Base-by-base conservation (phyloP, 2,113 vertebrate species). In the Blennius ocellaris region DNA sequence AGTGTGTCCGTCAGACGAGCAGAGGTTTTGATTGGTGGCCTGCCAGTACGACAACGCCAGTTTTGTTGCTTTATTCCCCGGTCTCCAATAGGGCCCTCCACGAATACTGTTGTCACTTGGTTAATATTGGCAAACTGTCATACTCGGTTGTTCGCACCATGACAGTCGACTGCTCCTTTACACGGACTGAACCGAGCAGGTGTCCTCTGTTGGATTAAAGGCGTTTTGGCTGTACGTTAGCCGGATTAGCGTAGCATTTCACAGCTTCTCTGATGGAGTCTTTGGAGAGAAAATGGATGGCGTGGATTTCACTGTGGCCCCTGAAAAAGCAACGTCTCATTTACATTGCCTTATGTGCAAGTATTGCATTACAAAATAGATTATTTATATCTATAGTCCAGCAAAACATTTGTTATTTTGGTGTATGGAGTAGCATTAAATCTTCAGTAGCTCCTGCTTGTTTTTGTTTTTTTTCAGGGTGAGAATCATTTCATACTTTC, bases 31-130 rank as follows among this genome's bases (percentile, higher is more conserved):
- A 94, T 94, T 94, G 91, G 94, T 83, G 30, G 68, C 10, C 43
- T 63, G 67, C 67, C 80, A 69, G 73, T 75, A 89, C 89, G 89
- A 90, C 82, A 79, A 80, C 83, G 87, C 87, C 90, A 89, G 83
- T 89, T 88, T 88, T 80, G 76, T 77, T 83, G 78, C 85, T 79
- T 85, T 61, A 82, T 85, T 82, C 66, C 80, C 70, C 67, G 89
- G 85, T 65, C 77, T 92, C 84, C 80, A 89, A 87, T 83, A 73
- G 90, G 90, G 92, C 92, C 92, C 93, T 88, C 86, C 73, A 71
- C 81, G 63, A 76, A 81, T 79, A 9, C 47, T 78, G 69, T 62
- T 80, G 59, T 81, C 70, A 78, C 63, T 70, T 72, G 39, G 76
- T 76, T 78, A 76, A 76, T 75, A 59, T 66, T 71, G 68, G 41